These are phyloP conservation scores for Druon quercuslanigerum DNA, from an alignment of 1,140 invertebrate genomes.

Conservation along the genomic window DNA sequence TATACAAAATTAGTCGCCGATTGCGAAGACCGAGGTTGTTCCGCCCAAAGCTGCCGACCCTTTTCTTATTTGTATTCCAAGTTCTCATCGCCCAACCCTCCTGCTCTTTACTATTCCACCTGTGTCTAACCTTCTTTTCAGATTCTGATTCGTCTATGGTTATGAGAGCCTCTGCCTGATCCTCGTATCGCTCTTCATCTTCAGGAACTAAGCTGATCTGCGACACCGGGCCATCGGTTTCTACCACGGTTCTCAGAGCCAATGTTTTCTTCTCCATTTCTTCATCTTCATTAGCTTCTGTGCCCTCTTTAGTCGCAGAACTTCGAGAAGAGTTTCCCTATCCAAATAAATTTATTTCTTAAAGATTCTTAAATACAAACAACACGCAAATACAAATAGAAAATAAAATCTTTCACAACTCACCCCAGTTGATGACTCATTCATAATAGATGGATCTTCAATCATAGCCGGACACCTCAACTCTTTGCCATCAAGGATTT, in stretches of 20 bases:
- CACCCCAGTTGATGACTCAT: background rate
- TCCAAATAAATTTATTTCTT: background rate
- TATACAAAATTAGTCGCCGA: conserved; percentile 56
- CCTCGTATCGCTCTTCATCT: conserved; percentile 38
- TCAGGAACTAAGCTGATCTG: conserved; percentile 40
- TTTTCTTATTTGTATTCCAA: conserved; percentile 43
- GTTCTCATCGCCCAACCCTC: conserved; percentile 47
- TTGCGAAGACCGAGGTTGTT: conserved; percentile 40
- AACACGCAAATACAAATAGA: background rate
- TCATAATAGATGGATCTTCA: conserved; percentile 9
- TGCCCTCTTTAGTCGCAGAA: background rate
- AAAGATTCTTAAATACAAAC: background rate
- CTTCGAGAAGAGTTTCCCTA: background rate
- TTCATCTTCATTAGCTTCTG: background rate
- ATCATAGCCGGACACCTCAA: background rate
- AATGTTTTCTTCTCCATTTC: background rate
- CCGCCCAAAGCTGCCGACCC: conserved; percentile 41
- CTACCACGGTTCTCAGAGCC: conserved; percentile 4
- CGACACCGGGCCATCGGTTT: conserved; percentile 36
- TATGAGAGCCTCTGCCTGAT: conserved; percentile 44
- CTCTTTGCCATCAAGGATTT: background rate
- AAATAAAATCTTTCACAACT: background rate
- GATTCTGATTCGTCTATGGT: conserved; percentile 48
- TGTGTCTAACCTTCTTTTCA: conserved; percentile 70
- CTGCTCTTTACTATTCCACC: conserved; percentile 51